These are phyloP conservation scores for Cheilosia vernalis DNA, from an alignment of 2,888 invertebrate species.

Conservation along the genomic window DNA sequence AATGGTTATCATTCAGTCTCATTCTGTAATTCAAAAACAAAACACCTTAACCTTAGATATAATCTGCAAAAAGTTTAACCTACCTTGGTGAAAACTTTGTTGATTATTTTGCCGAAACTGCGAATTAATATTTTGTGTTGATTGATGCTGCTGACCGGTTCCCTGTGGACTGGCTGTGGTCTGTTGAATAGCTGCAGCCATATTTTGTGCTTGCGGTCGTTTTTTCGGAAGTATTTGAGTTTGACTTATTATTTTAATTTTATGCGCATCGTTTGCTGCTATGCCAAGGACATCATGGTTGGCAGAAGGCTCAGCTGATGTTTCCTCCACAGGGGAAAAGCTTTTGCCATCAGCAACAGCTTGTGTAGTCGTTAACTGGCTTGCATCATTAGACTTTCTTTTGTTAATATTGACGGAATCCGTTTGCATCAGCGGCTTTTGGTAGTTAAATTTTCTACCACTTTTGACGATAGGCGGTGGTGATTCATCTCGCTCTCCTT, in stretches of 20 bases:
- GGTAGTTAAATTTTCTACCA: conserved; percentile 81
- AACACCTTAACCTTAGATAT: conserved; percentile 69
- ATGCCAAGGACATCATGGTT: conserved; percentile 76
- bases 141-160: conserved; percentile 3
- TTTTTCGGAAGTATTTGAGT: conserved; percentile 83
- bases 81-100: conserved; percentile 68
- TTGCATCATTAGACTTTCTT: conserved; percentile 44
- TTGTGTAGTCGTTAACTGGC: conserved; percentile 3
- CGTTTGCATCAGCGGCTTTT: conserved; percentile 73
- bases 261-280: conserved; percentile 80
- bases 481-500: conserved; percentile 91
- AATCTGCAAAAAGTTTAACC: conserved; percentile 40
- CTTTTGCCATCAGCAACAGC: conserved; percentile 15
- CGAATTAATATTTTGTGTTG: conserved; percentile 67
- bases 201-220: conserved; percentile 83
- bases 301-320: conserved; percentile 84
- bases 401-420: conserved; percentile 40
- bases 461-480: conserved; percentile 87
- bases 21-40: conserved; percentile 73
- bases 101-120: conserved; percentile 76
- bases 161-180: conserved; percentile 75
- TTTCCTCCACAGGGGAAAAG: conserved; percentile 78
- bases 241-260: conserved; percentile 82
- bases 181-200: conserved; percentile 80
- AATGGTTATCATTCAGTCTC: conserved; percentile 62